Conservation (phyloP, 2,113 vertebrate species). For the Lates calcarifer region DNA sequence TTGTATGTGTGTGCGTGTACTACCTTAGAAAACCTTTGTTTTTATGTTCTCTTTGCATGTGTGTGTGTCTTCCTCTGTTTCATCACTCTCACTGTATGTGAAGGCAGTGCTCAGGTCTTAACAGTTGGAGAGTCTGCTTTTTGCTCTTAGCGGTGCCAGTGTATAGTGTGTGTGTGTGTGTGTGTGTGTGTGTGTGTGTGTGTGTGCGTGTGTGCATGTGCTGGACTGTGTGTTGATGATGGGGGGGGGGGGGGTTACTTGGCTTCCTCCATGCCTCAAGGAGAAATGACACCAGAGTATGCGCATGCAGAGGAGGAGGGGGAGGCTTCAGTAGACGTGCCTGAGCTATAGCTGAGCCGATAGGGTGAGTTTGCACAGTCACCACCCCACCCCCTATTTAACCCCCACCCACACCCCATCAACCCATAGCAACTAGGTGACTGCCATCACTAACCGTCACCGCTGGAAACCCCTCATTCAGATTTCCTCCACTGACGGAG, state of each 20-base stretch:
- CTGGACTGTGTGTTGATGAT: slow-evolving; percentile 41
- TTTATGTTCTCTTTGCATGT: background rate
- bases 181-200: slow-evolving; percentile 5
- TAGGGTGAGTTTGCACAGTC: slow-evolving; percentile 68
- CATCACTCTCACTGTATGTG: slow-evolving; percentile 24
- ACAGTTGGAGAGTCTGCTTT: slow-evolving; percentile 40
- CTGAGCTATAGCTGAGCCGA: slow-evolving; percentile 58
- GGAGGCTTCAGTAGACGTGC: slow-evolving; percentile 48
- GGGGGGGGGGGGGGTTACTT: slow-evolving; percentile 42
- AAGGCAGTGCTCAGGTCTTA: slow-evolving; percentile 15
- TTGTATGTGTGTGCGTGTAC: background rate
- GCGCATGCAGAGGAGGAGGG: slow-evolving; percentile 57
- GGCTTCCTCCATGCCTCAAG: slow-evolving; percentile 68
- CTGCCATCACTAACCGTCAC: slow-evolving; percentile 37
- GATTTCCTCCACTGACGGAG: slow-evolving; percentile 23
- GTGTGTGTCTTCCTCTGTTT: slow-evolving; percentile 28
- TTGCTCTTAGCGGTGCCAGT: slow-evolving; percentile 14
- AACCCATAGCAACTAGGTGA: slow-evolving; percentile 60
- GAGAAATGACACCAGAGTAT: slow-evolving; percentile 77
- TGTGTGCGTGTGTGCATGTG: slow-evolving; percentile 35
- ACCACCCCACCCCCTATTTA: slow-evolving; percentile 50
- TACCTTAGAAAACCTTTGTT: background rate
- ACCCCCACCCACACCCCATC: slow-evolving; percentile 44
- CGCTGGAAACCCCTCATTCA: slow-evolving; percentile 68
- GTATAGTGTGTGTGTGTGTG: slow-evolving; percentile 22